These are phyloP conservation scores for Nasonia longicornis DNA, from an alignment of 1,140 invertebrate species.

Conservation along the genomic window DNA sequence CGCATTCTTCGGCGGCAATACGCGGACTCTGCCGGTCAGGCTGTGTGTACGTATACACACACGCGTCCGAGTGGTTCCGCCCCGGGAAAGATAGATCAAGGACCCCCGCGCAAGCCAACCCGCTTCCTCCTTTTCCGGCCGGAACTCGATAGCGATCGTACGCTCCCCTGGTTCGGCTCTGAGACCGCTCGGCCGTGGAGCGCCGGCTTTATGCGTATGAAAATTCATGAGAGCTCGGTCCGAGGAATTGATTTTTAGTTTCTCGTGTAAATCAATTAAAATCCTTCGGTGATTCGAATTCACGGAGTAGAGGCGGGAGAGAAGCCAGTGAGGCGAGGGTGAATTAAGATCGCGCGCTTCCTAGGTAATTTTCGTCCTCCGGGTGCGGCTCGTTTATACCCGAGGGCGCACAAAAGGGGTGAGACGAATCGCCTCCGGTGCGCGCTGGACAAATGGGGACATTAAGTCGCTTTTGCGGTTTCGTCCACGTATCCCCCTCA, in stretches of 20 bases:
- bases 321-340: slow-evolving; percentile 33
- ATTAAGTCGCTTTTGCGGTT: slow-evolving; percentile 57
- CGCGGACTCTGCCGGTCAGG: background rate
- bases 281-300: slow-evolving; percentile 45
- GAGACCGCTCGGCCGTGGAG: background rate
- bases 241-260: background rate
- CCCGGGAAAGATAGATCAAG: slow-evolving; percentile 50
- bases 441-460: slow-evolving; percentile 56
- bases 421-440: slow-evolving; percentile 58
- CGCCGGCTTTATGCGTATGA: background rate
- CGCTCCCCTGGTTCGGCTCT: background rate
- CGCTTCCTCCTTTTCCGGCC: slow-evolving; percentile 53
- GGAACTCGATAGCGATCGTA: slow-evolving; percentile 59
- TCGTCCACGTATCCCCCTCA: slow-evolving; percentile 1
- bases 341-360: slow-evolving; percentile 43
- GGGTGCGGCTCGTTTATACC: slow-evolving; percentile 48
- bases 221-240: background rate
- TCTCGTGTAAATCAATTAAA: background rate
- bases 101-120: slow-evolving; percentile 32
- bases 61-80: background rate
- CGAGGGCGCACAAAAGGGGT: slow-evolving; percentile 51
- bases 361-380: slow-evolving; percentile 37
- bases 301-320: background rate
- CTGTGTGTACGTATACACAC: background rate
- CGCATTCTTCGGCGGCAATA: slow-evolving; percentile 26